Conservation (phyloP, 2,888 invertebrate species). For the Serrognathus titanus region DNA sequence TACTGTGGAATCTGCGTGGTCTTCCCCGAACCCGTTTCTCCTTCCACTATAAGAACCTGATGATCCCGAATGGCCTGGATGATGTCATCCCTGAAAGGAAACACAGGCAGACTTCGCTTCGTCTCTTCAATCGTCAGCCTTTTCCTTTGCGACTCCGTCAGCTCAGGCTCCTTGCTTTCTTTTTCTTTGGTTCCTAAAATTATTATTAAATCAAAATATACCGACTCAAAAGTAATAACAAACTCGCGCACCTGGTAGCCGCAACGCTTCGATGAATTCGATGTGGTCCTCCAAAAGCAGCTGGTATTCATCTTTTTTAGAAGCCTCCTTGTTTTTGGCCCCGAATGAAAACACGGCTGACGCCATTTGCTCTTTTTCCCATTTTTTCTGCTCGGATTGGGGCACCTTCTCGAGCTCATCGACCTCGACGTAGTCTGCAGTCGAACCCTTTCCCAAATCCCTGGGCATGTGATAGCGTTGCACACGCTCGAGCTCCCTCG, state of each 20-base stretch:
- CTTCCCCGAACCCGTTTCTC: slow-evolving; percentile 98
- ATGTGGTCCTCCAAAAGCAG: slow-evolving; percentile 93
- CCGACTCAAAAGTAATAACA: not conserved
- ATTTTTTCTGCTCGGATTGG: slow-evolving; percentile 85
- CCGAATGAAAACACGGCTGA: slow-evolving; percentile 92
- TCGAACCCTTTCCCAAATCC: slow-evolving; percentile 72
- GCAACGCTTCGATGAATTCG: slow-evolving; percentile 90
- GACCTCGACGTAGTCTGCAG: slow-evolving; percentile 75
- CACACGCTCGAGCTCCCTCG: slow-evolving; percentile 87
- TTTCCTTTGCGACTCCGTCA: slow-evolving; percentile 68
- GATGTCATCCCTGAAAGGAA: slow-evolving; percentile 83
- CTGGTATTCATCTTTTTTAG: slow-evolving; percentile 78
- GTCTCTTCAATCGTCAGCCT: slow-evolving; percentile 86
- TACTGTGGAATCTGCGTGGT: slow-evolving; percentile 99
- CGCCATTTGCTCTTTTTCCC: slow-evolving; percentile 96
- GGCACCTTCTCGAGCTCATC: slow-evolving; percentile 82
- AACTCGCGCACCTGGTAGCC: slow-evolving; percentile 62
- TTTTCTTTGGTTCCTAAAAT: slow-evolving; percentile 49
- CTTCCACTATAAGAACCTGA: slow-evolving; percentile 91
- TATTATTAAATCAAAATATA: not conserved
- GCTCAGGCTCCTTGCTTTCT: slow-evolving; percentile 57
- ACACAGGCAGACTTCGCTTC: slow-evolving; percentile 89
- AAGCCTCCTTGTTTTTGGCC: slow-evolving; percentile 71
- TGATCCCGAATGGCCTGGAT: slow-evolving; percentile 87
- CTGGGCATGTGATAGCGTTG: slow-evolving; percentile 94